phyloP scores from a whole-genome alignment of 1,140 invertebrate species.

The Paraescarpia echinospica region DNA sequence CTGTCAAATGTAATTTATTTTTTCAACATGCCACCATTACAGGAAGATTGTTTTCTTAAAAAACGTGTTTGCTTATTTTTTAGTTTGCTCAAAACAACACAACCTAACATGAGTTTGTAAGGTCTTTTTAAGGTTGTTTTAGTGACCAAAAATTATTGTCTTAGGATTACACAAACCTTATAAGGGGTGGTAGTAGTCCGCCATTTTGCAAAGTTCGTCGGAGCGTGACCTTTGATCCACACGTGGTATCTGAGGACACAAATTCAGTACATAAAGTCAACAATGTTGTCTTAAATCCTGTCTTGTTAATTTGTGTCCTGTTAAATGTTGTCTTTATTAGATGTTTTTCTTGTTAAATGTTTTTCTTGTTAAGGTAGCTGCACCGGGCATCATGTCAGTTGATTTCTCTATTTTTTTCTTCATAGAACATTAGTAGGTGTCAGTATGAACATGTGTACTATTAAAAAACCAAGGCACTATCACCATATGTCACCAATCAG shows the following conservation, averaged over 20 bases:
- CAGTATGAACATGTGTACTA: too few species aligned
- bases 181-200: conserved; percentile 78
- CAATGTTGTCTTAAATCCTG: not conserved
- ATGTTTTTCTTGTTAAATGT: too few species aligned
- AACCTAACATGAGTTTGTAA: conserved; percentile 7
- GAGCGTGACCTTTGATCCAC: conserved; percentile 78
- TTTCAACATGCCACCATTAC: not conserved
- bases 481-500: too few species aligned
- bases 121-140: not conserved
- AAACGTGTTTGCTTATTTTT: not conserved
- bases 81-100: conserved; percentile 18
- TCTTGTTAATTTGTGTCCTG: too few species aligned
- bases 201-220: conserved; percentile 86
- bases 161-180: conserved; percentile 62
- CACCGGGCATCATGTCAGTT: too few species aligned
- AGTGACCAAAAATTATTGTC: too few species aligned
- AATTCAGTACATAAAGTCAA: not conserved
- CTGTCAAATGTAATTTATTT: not conserved
- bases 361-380: too few species aligned
- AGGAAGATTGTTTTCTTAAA: not conserved
- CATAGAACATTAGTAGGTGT: too few species aligned
- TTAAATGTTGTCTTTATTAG: too few species aligned
- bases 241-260: conserved; percentile 60
- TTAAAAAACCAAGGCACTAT: too few species aligned
- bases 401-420: too few species aligned